These are phyloP conservation scores for Garra rufa DNA, from an alignment of 2,113 vertebrate species.

Conservation along the genomic window DNA sequence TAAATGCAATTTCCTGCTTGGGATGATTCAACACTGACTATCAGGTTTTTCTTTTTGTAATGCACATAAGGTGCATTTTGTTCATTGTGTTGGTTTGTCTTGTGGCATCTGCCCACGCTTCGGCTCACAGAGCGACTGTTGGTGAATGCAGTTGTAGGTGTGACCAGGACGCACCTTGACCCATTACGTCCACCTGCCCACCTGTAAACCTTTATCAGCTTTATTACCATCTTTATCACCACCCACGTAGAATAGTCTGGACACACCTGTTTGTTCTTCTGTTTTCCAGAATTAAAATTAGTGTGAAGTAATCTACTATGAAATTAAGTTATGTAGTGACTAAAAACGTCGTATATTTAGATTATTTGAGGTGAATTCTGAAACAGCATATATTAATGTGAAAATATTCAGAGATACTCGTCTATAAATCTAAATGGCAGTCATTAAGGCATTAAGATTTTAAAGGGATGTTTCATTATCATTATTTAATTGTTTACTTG, in stretches of 20 bases:
- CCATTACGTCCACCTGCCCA: slow-evolving; percentile 27
- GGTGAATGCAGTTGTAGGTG: slow-evolving; percentile 16
- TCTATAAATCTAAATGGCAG: too few relatives aligned
- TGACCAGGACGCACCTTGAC: slow-evolving; percentile 28
- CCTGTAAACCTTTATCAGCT: slow-evolving; percentile 23
- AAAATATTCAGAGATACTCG: too few relatives aligned
- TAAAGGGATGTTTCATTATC: too few relatives aligned
- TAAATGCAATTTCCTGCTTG: background rate
- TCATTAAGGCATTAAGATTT: too few relatives aligned
- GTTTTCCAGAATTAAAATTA: background rate
- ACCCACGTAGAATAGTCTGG: slow-evolving; percentile 20
- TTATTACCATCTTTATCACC: slow-evolving; percentile 41
- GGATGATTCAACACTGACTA: background rate
- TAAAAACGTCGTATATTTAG: too few relatives aligned
- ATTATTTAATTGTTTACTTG: too few relatives aligned
- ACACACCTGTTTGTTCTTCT: slow-evolving; percentile 1
- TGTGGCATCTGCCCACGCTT: background rate
- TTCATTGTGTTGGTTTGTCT: background rate
- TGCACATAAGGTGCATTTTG: background rate
- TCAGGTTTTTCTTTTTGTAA: background rate
- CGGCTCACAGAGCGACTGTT: background rate
- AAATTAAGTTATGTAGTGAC: too few relatives aligned
- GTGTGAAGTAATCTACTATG: background rate
- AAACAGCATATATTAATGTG: too few relatives aligned
- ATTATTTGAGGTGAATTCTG: too few relatives aligned